Evolutionary conservation across 2,888 invertebrate species (phyloP), one percentile per base, ranked within the genome.

Genomic region (Mactromeris polynyma): DNA sequence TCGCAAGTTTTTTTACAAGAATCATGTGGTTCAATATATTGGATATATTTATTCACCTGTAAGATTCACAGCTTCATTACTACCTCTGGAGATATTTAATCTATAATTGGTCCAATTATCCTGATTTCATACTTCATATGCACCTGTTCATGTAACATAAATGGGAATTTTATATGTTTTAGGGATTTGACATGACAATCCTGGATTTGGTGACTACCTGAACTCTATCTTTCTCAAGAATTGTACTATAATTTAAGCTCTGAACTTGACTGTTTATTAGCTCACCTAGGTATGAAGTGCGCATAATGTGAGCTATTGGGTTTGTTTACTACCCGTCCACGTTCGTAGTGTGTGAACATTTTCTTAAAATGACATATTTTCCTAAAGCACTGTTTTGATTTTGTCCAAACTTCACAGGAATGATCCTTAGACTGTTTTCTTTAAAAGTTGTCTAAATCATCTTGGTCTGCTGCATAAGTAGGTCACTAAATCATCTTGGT

Each of bases 41-140:
- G 31, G 73, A 73, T 73, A 7, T 82, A 82, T 82, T 82, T 82
- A 69, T 69, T 69, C 82, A 82, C 82, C 82, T 82, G 82, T 40
- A 73, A 2, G 11, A 82, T 33, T 82, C 82, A 69, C 82, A 82
- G 82, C 64, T 38, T 19, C n/a, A 58, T 36, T 82, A 40, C 31
- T 40, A n/a, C 33, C 14, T 69, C 58, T 82, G n/a, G 42, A 38
- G 38, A 40, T 54, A 69, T 40, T 82, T 82, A 69, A 81, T 58
- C 38, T 31, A n/a, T 82, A 69, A 82, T 82, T 69, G 36, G 69
- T 40, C 69, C 38, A 82, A 82, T 82, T 82, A 82, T n/a, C 64
- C 38, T 21, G 14, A 31, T 36, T 36, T 58, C 51, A 26, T 31
- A 51, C 31, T 38, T 82, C 40, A 14, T 26, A 6, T 42, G 42